Percentiles rank a stretch among this genome's conserved stretches.
Conservation (phyloP, 2,113 vertebrate species). For the Poeciliopsis retropinna region DNA sequence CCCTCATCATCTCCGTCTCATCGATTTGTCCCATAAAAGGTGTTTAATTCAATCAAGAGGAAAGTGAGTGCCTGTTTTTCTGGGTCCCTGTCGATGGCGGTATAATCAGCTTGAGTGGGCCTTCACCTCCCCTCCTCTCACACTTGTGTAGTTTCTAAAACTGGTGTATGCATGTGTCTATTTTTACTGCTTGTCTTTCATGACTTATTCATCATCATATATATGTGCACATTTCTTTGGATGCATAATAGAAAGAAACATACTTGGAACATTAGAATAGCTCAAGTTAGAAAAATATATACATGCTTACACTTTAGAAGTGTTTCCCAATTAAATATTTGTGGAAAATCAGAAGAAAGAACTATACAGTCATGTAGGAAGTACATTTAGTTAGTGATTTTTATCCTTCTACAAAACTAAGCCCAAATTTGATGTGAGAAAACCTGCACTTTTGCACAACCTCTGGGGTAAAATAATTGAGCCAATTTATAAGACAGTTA, state of each 20-base stretch:
- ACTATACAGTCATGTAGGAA: not conserved
- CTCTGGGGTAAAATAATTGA: not conserved
- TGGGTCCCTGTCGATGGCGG: conserved; percentile 91
- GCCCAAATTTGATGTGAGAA: too few relatives aligned
- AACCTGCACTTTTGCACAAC: too few relatives aligned
- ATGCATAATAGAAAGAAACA: not conserved
- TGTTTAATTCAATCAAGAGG: conserved; percentile 98
- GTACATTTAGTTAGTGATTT: not conserved
- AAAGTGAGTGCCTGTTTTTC: conserved; percentile 97
- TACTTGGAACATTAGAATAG: not conserved
- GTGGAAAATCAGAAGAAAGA: too few relatives aligned
- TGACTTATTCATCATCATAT: not conserved
- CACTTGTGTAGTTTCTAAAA: conserved; percentile 45
- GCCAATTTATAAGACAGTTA: too few relatives aligned
- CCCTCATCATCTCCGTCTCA: conserved; percentile 85
- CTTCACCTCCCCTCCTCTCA: conserved; percentile 37
- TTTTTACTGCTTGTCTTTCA: conserved; percentile 14
- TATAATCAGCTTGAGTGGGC: conserved; percentile 93
- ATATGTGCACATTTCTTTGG: not conserved
- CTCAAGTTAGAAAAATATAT: too few relatives aligned
- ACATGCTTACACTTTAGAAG: too few relatives aligned
- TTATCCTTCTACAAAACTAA: not conserved
- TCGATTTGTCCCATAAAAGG: conserved; percentile 95
- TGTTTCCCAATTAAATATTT: too few relatives aligned
- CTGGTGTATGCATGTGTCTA: conserved; percentile 30